A percentile compares a stretch with the other conserved stretches of the same genome.
Evolutionary conservation across 2,797 vertebrate genomes (phyloP).

Genomic region (Coccyzus lansbergi): DNA sequence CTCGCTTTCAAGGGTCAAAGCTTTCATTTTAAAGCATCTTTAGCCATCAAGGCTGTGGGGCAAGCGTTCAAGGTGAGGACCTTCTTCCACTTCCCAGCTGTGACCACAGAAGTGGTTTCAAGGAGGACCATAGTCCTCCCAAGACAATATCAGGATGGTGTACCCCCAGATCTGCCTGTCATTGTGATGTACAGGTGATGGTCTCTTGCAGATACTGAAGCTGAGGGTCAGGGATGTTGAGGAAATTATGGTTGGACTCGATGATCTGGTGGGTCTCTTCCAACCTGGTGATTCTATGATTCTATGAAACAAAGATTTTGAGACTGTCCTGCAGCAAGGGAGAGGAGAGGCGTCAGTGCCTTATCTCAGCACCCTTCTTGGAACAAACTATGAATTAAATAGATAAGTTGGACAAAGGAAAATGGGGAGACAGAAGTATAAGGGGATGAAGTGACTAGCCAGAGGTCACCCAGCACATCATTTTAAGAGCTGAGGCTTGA

Average conservation of each 20-base stretch:
- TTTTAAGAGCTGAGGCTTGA: constrained; percentile 39
- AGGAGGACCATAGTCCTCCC: not conserved
- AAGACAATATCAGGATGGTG: not conserved
- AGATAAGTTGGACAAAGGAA: constrained; percentile 24
- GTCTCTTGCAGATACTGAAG: not conserved
- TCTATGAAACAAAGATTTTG: not conserved
- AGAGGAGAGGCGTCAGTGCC: constrained; percentile 15
- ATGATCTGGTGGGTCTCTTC: too few relatives aligned
- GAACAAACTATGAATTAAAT: not conserved
- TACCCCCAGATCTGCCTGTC: not conserved
- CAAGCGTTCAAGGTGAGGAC: not conserved
- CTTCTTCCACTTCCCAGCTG: not conserved
- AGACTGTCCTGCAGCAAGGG: not conserved
- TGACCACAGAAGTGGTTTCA: not conserved
- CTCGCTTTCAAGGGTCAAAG: accelerated
- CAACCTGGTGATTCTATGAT: too few relatives aligned
- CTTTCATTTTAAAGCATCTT: not conserved
- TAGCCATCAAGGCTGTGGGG: not conserved
- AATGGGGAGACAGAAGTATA: not conserved
- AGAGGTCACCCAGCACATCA: not conserved
- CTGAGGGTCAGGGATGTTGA: not conserved
- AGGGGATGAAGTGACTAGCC: constrained; percentile 16
- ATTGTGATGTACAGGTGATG: not conserved
- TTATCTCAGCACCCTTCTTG: not conserved
- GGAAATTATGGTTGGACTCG: too few relatives aligned